Conservation (phyloP, 2,113 vertebrate genomes). For the Trinectes maculatus region DNA sequence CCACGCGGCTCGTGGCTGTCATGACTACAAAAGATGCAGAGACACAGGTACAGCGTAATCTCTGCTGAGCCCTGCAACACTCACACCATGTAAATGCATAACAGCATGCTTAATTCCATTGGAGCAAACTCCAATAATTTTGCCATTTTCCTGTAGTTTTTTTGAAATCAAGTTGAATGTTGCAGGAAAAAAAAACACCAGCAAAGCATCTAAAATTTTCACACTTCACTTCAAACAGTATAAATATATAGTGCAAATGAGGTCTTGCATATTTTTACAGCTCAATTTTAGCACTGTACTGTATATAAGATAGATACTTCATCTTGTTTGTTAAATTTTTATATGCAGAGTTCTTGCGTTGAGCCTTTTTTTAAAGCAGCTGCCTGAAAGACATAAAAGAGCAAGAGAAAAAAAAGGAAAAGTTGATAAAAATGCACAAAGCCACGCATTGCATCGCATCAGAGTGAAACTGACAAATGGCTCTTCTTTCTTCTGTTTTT, state of each 20-base stretch:
- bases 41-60: slow-evolving; percentile 48
- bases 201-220: background rate
- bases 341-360: background rate
- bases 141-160: slow-evolving; percentile 52
- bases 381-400: slow-evolving; percentile 28
- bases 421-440: slow-evolving; percentile 14
- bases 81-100: slow-evolving; percentile 59
- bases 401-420: background rate
- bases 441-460: slow-evolving; percentile 58
- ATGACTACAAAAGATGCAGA: slow-evolving; percentile 35
- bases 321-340: background rate
- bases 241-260: no score
- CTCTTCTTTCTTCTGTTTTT: slow-evolving; percentile 44
- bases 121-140: slow-evolving; percentile 70
- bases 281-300: background rate
- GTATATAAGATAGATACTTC: background rate
- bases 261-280: no score
- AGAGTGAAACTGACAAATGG: slow-evolving; percentile 57
- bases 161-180: slow-evolving; percentile 39
- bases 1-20: slow-evolving; percentile 5
- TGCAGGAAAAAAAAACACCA: slow-evolving; percentile 33
- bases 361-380: background rate
- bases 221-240: no score
- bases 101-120: slow-evolving; percentile 70
- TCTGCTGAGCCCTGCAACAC: slow-evolving; percentile 49